Evolutionary conservation across 2,113 vertebrate genomes (phyloP).

Genomic region (Tychaedon coryphoeus): DNA sequence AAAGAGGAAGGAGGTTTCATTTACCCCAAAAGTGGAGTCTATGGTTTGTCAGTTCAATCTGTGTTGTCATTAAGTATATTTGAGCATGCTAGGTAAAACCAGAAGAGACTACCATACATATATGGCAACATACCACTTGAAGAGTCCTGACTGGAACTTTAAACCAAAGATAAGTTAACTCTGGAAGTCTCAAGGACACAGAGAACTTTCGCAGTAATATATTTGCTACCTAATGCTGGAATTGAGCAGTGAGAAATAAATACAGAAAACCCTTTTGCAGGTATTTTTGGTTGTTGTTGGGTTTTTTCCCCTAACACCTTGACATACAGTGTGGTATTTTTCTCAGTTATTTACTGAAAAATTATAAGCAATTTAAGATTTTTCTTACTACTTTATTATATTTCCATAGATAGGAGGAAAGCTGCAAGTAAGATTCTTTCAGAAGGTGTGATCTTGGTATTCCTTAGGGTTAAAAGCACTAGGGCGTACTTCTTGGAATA

Average conservation of each 20-base stretch:
- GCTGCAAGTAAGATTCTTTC: not conserved
- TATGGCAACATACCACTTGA: not conserved
- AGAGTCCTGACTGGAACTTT: not conserved
- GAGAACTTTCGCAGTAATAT: not conserved
- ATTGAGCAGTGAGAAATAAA: not conserved
- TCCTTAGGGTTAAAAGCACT: not conserved
- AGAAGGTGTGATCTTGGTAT: not conserved
- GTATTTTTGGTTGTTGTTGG: not conserved
- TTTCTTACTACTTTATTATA: not conserved
- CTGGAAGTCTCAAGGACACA: not conserved
- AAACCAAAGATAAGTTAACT: not conserved
- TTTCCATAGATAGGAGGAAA: not conserved
- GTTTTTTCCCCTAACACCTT: not conserved
- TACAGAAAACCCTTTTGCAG: rapidly evolving
- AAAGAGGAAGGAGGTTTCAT: not conserved
- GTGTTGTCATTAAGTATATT: not conserved
- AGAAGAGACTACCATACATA: not conserved
- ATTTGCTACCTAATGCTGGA: not conserved
- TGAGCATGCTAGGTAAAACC: not conserved
- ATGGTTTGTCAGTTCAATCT: not conserved
- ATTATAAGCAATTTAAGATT: not conserved
- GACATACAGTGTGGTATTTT: not conserved
- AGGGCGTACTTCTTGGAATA: not conserved
- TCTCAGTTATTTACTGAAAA: not conserved
- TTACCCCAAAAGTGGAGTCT: not conserved